Conservation (phyloP, 2,113 vertebrate genomes). For the Phaethornis superciliosus region DNA sequence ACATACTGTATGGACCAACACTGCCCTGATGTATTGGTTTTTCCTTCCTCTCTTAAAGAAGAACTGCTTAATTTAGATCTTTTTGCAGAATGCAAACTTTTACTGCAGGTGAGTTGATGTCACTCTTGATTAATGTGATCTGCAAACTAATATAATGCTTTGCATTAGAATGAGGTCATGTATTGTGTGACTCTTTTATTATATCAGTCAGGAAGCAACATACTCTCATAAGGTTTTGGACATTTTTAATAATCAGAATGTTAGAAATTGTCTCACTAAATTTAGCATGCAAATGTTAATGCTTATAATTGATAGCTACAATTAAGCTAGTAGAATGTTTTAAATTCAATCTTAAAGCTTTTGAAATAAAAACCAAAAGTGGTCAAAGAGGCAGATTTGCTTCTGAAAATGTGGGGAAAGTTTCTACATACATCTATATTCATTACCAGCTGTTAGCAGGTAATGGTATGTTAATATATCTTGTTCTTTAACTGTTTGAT, state of each 20-base stretch:
- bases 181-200: not conserved
- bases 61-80: conserved; percentile 80
- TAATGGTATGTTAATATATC: not conserved
- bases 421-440: not conserved
- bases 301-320: not conserved
- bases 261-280: not conserved
- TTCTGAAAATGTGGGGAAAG: not conserved
- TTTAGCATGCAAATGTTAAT: not conserved
- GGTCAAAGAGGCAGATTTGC: not conserved
- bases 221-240: not conserved
- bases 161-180: not conserved
- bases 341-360: not conserved
- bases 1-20: conserved; percentile 86
- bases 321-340: not conserved
- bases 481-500: not conserved
- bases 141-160: not conserved
- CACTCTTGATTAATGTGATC: not conserved
- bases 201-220: not conserved
- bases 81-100: conserved; percentile 80
- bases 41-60: conserved; percentile 82
- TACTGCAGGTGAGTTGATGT: conserved; percentile 85
- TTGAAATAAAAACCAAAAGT: not conserved
- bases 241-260: not conserved
- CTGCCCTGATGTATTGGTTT: conserved; percentile 84
- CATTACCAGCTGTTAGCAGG: not conserved